Base-by-base conservation (phyloP, 1,140 invertebrate genomes). In the Brachionus calyciflorus region DNA sequence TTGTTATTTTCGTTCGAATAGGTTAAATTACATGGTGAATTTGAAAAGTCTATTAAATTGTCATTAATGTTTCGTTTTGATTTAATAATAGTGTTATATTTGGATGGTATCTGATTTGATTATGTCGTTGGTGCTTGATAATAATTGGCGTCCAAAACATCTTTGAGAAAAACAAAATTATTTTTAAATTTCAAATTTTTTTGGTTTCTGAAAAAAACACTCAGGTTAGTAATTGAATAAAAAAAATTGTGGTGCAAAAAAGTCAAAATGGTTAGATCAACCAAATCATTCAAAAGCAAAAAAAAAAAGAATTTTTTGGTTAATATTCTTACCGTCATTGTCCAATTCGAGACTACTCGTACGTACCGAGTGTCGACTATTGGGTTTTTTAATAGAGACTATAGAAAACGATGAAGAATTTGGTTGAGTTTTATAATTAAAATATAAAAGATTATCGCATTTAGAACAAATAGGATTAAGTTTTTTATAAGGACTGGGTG, bases 111-210 rank as follows among this genome's bases (percentile, higher is more conserved):
- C n/a, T n/a, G n/a, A n/a, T n/a, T n/a, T n/a, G n/a, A n/a, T n/a
- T n/a, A n/a, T n/a, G 33, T 37, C 9, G 33, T 37, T 37, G 9
- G n/a, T n/a, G n/a, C n/a, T 65, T 65, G 60, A 41, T 65, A 44
- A 44, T 44, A 65, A 65, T 65, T 65, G 2, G 60, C 10, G n/a
- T 65, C 60, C 12, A 65, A 44, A 14, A 65, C 60, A 41, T 65
- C 60, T 65, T n/a, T 41, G 44, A 37, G 14, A 65, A 3, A 65
- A 65, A 65, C 10, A 17, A 57, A 57, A n/a, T n/a, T n/a, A 57
- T 30, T 14, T 57, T 28, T 57, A 30, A 28, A 41, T 65, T 41
- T n/a, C n/a, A n/a, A n/a, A n/a, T n/a, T n/a, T n/a, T n/a, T n/a
- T n/a, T n/a, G n/a, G n/a, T n/a, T n/a, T n/a, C n/a, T n/a, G n/a